Base-by-base conservation (phyloP, 2,888 invertebrate genomes). In the Boloria euphrosyne region DNA sequence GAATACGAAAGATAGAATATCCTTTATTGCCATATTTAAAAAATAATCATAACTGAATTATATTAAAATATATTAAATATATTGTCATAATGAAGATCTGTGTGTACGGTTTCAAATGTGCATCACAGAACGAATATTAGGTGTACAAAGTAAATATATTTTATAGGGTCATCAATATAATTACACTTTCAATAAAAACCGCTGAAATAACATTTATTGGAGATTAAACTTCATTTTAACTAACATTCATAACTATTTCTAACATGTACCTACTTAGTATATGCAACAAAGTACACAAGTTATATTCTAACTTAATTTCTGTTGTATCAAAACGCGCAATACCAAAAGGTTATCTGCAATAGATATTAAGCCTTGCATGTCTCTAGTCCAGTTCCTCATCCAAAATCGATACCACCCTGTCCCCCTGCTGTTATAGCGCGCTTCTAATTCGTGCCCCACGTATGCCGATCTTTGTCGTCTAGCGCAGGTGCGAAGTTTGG, bases 311-410 rank as follows among this genome's bases (percentile, higher is more conserved):
- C 22, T 46, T 22, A 57, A 16, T 47, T 16, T 47, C 31, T 38
- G 31, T n/a, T 17, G 31, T 59, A 59, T 38, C 49, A 50, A 59
- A 59, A 50, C 49, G 62, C 54, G 59, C 44, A 64, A 65, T 50
- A 62, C 52, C 66, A 65, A 85, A 85, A 85, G 86, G 86, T 83
- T 84, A 86, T 84, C 86, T 80, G 84, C 85, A 38, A 89, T 86
- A 87, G 89, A 88, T 88, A 90, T 90, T 87, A 89, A 89, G 88
- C 86, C 81, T 86, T 83, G 87, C 89, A 89, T 89, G 90, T 90
- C 90, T 90, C 90, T 79, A 88, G 90, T 90, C 90, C 89, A 82
- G 88, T 89, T 90, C 83, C 91, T 92, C 91, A 92, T 90, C 89
- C 86, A 86, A 89, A 92, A 92, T 92, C 91, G 90, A 91, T 92